Percentiles rank a stretch among this genome's conserved stretches.
Conservation (phyloP, 23 tunicate species). For the Diplosoma virens region DNA sequence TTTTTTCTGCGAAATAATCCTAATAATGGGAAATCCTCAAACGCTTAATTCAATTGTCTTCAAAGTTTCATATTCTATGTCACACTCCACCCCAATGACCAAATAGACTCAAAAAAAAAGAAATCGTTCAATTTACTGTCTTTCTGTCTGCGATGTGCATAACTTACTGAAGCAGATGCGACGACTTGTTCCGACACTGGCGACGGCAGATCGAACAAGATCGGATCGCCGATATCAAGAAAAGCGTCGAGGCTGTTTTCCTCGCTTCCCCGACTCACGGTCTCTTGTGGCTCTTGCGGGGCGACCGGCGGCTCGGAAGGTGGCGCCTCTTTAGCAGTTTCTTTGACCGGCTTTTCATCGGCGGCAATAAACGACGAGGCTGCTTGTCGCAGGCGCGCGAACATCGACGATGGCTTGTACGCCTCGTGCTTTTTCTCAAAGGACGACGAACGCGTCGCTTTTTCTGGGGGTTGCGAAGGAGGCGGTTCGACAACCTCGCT, state of each 20-base stretch:
- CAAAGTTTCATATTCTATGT: no score
- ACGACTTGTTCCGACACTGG: no score
- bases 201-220: slow-evolving; percentile 69
- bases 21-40: no score
- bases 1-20: no score
- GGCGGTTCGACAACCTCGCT: background rate
- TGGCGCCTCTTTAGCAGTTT: background rate
- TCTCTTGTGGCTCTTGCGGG: background rate
- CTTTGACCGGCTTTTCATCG: slow-evolving; percentile 17
- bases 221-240: slow-evolving; percentile 39
- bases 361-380: slow-evolving; percentile 55
- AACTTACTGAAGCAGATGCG: no score
- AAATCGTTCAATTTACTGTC: no score
- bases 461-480: background rate
- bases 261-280: background rate
- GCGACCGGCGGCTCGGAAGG: background rate
- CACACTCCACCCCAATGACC: no score
- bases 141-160: no score
- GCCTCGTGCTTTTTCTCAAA: slow-evolving; percentile 53
- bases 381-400: slow-evolving; percentile 55
- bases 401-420: slow-evolving; percentile 46
- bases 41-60: no score
- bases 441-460: background rate
- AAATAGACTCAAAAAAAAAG: no score
- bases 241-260: slow-evolving; percentile 21